A percentile compares a stretch with the other conserved stretches of the same genome.
phyloP scores from a whole-genome alignment of 2,888 invertebrate species.

The Meloe dianella region DNA sequence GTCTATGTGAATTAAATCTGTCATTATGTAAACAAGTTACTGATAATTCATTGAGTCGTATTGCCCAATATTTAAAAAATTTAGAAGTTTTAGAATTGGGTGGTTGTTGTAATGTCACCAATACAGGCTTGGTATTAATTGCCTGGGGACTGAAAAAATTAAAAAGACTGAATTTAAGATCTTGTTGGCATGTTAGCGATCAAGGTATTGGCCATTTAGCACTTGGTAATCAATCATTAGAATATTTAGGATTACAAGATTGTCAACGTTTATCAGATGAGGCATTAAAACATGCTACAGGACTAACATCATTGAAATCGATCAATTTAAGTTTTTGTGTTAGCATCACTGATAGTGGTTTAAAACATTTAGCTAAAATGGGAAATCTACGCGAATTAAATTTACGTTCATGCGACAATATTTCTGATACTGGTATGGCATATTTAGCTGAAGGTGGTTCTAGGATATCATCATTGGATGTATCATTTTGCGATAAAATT shows the following conservation, averaged over 20 bases:
- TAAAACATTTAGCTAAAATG: constrained; percentile 87
- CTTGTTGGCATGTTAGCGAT: constrained; percentile 92
- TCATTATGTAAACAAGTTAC: constrained; percentile 95
- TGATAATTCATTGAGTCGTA: constrained; percentile 84
- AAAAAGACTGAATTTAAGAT: constrained; percentile 83
- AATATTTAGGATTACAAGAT: constrained; percentile 89
- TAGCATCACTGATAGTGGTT: constrained; percentile 90
- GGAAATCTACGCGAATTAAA: constrained; percentile 84
- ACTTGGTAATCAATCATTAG: constrained; percentile 81
- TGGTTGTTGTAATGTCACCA: constrained; percentile 90
- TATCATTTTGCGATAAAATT: constrained; percentile 95
- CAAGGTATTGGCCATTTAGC: constrained; percentile 87
- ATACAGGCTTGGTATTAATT: constrained; percentile 83
- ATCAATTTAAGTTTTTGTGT: constrained; percentile 95
- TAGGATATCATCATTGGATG: constrained; percentile 81
- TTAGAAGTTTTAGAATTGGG: constrained; percentile 88
- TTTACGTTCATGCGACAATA: constrained; percentile 90
- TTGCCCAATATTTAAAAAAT: constrained; percentile 84
- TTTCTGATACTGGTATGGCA: constrained; percentile 90
- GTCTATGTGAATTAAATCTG: constrained; percentile 81
- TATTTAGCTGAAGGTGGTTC: constrained; percentile 90
- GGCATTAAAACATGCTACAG: constrained; percentile 82
- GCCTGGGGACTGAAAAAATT: constrained; percentile 88
- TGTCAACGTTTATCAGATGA: constrained; percentile 94
- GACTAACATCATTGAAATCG: constrained; percentile 79